A percentile compares a stretch with the other conserved stretches of the same genome.
Conservation (phyloP, 2,113 vertebrate species). For the Oryzias woworae region DNA sequence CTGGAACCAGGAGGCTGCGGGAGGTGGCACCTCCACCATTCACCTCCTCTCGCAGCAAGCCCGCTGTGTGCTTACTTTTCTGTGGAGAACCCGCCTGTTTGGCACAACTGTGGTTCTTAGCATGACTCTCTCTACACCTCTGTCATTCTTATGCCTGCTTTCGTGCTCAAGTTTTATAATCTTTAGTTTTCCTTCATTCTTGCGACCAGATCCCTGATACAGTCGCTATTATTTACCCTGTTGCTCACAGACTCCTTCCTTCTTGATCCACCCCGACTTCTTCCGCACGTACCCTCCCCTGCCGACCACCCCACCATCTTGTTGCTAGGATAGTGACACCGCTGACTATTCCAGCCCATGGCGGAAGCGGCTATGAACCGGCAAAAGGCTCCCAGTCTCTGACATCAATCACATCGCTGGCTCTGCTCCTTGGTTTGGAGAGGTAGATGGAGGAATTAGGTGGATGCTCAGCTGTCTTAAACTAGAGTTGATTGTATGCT, state of each 20-base stretch:
- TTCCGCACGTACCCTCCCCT: conserved; percentile 26
- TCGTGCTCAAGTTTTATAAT: too few relatives aligned
- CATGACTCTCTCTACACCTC: conserved; percentile 25
- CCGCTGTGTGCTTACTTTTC: conserved; percentile 92
- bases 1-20: conserved; percentile 76
- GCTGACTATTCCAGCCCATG: conserved; percentile 62
- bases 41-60: conserved; percentile 79
- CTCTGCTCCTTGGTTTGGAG: conserved; percentile 50
- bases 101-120: conserved; percentile 79
- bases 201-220: conserved; percentile 41
- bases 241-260: conserved; percentile 55
- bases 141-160: not conserved
- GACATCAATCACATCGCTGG: conserved; percentile 73
- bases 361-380: conserved; percentile 62
- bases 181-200: conserved; percentile 57
- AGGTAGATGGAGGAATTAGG: conserved; percentile 26
- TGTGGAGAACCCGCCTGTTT: conserved; percentile 89
- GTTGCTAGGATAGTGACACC: conserved; percentile 65
- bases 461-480: conserved; percentile 55
- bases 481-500: conserved; percentile 31
- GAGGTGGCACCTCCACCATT: conserved; percentile 83
- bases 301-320: conserved; percentile 25
- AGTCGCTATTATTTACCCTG: conserved; percentile 33
- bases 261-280: conserved; percentile 9
- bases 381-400: conserved; percentile 57